These are phyloP conservation scores for Antennarius striatus DNA, from an alignment of 2,113 vertebrate genomes.

Conservation along the genomic window DNA sequence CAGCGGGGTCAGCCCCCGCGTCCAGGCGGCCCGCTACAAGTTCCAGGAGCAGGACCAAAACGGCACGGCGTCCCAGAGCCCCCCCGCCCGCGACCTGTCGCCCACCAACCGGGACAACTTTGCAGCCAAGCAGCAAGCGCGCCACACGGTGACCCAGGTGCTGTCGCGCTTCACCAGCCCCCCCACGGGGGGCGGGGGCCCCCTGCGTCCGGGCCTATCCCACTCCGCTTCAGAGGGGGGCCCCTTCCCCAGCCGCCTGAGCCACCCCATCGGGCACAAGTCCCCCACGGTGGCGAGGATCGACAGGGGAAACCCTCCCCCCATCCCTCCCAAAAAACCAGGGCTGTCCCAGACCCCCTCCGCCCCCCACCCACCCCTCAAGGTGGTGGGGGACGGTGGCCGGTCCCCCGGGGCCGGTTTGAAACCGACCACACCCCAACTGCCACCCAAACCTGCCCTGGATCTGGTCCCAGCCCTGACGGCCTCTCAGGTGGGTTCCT, in stretches of 20 bases:
- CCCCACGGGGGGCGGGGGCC: slow-evolving; percentile 71
- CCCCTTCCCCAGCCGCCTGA: slow-evolving; percentile 79
- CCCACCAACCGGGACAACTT: slow-evolving; percentile 94
- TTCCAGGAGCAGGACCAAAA: slow-evolving; percentile 99
- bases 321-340: slow-evolving; percentile 98
- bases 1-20: slow-evolving; percentile 87
- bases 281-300: slow-evolving; percentile 88
- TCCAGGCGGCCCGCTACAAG: slow-evolving; percentile 94
- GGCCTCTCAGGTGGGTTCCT: slow-evolving; percentile 98
- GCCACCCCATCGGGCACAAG: slow-evolving; percentile 86
- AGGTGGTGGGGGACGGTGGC: slow-evolving; percentile 86
- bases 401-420: slow-evolving; percentile 84
- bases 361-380: slow-evolving; percentile 91
- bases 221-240: slow-evolving; percentile 83
- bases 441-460: slow-evolving; percentile 97
- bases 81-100: slow-evolving; percentile 90
- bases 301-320: slow-evolving; percentile 96
- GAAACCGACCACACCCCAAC: slow-evolving; percentile 92
- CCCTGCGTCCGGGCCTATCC: slow-evolving; percentile 78
- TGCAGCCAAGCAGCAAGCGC: slow-evolving; percentile 92
- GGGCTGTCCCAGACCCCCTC: slow-evolving; percentile 97
- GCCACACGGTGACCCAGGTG: slow-evolving; percentile 96
- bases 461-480: slow-evolving; percentile 97
- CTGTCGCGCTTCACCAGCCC: slow-evolving; percentile 95
- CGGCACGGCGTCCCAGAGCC: slow-evolving; percentile 89